These are phyloP conservation scores for Erythrolamprus reginae DNA, from an alignment of 2,113 vertebrate genomes.

Conservation along the genomic window DNA sequence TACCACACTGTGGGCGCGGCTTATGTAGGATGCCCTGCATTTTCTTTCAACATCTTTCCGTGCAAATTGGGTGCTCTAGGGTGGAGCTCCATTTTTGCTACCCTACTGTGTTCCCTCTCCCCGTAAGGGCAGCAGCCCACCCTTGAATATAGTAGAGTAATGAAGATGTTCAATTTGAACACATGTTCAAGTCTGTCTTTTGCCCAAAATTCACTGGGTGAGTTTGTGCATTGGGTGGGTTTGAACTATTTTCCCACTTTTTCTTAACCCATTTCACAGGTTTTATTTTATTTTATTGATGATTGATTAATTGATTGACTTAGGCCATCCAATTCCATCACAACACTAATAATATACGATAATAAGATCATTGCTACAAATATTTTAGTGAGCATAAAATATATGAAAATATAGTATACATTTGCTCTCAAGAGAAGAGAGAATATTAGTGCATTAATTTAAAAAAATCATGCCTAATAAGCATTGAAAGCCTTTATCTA, in stretches of 20 bases:
- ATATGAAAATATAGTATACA: not conserved
- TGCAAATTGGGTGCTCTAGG: too few relatives aligned
- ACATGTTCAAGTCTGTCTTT: not conserved
- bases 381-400: not conserved
- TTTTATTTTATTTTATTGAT: not conserved
- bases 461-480: not conserved
- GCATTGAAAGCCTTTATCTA: not conserved
- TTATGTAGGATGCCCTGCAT: too few relatives aligned
- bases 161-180: not conserved
- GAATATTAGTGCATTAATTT: not conserved
- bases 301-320: not conserved
- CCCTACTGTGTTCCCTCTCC: too few relatives aligned
- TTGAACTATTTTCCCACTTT: not conserved
- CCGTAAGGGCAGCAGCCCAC: too few relatives aligned
- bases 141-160: not conserved
- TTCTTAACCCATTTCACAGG: not conserved
- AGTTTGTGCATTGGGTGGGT: not conserved
- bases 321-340: not conserved
- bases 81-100: too few relatives aligned
- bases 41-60: too few relatives aligned
- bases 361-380: not conserved
- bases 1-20: too few relatives aligned
- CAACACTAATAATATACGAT: not conserved
- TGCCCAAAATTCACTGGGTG: not conserved
- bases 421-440: not conserved